These are phyloP conservation scores for Rotaria sp. DNA, from an alignment of 2,888 invertebrate species.

Conservation along the genomic window DNA sequence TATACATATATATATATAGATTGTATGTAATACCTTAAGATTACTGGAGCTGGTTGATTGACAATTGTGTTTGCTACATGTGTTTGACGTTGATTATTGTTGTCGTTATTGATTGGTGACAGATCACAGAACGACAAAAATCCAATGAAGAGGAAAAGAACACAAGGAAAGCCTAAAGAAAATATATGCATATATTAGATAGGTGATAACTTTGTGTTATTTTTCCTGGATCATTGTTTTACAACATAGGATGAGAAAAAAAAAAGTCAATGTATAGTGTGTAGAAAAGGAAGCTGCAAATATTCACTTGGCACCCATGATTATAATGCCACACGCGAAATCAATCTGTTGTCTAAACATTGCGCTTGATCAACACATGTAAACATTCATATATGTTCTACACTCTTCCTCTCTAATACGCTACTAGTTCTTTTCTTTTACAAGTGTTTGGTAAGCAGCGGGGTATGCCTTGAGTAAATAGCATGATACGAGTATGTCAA, in stretches of 20 bases:
- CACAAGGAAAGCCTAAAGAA: not conserved
- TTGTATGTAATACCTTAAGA: not conserved
- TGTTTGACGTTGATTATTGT: not conserved
- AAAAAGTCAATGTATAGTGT: not conserved
- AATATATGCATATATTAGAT: not conserved
- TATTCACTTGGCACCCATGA: slow-evolving; percentile 18
- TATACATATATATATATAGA: not conserved
- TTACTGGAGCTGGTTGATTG: not conserved
- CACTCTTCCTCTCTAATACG: not conserved
- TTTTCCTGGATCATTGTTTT: not conserved
- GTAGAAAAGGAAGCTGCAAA: slow-evolving; percentile 5
- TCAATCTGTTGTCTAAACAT: slow-evolving; percentile 18
- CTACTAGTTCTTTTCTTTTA: not conserved
- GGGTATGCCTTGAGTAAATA: not conserved
- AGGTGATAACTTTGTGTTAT: not conserved
- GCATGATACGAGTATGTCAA: not conserved
- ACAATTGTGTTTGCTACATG: slow-evolving; percentile 2
- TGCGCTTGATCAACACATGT: slow-evolving; percentile 16
- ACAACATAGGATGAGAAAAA: not conserved
- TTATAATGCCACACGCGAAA: not conserved
- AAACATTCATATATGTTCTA: not conserved
- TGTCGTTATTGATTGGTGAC: not conserved
- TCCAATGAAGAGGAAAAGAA: not conserved
- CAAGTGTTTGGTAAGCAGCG: slow-evolving; percentile 4
- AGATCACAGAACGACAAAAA: not conserved